Conservation (phyloP, 2,888 invertebrate species). For the Xanthia icteritia region DNA sequence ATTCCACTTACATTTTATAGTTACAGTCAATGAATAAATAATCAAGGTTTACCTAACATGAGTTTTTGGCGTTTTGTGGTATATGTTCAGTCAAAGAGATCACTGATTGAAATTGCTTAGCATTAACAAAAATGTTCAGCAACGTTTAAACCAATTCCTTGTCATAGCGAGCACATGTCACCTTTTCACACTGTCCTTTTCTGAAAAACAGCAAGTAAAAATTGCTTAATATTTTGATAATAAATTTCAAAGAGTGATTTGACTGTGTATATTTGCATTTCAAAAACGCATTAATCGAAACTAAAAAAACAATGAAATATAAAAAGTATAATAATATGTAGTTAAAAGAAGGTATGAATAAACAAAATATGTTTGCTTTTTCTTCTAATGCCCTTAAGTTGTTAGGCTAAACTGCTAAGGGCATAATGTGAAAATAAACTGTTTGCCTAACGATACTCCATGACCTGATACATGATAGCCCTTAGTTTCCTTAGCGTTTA, state of each 20-base stretch:
- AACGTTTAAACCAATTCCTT: neutral
- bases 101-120: neutral
- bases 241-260: neutral
- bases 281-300: too few species aligned
- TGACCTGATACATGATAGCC: conserved; percentile 10
- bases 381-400: neutral
- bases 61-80: neutral
- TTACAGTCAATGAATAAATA: neutral
- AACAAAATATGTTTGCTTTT: neutral
- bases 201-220: neutral
- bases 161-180: neutral
- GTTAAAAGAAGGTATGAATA: neutral
- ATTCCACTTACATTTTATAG: neutral
- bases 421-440: conserved; percentile 43
- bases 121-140: neutral
- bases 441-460: conserved; percentile 27
- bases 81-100: neutral
- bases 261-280: too few species aligned
- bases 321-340: neutral
- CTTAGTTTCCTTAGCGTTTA: conserved; percentile 26
- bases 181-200: neutral
- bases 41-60: neutral
- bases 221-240: neutral
- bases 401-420: neutral
- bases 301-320: neutral